A percentile compares a stretch with the other conserved stretches of the same genome.
Evolutionary conservation across 2,797 vertebrate species (phyloP).

Genomic region (Macropus fuliginosus): DNA sequence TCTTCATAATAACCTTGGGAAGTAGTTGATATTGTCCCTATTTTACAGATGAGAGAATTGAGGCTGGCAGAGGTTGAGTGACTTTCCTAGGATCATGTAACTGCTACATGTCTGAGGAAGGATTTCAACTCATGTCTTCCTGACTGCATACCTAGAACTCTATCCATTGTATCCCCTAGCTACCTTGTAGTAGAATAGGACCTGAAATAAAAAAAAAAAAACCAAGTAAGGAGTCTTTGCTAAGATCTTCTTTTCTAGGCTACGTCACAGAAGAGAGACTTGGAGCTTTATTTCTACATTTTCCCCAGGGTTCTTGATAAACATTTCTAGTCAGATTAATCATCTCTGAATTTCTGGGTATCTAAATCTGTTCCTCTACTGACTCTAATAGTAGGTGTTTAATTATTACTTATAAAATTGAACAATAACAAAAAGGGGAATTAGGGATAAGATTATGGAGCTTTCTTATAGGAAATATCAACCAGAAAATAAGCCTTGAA

Average conservation of each 20-base stretch:
- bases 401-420: not conserved
- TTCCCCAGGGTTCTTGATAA: slow-evolving; percentile 27
- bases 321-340: slow-evolving; percentile 30
- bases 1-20: not conserved
- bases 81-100: not conserved
- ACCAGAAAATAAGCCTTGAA: not conserved
- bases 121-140: no score
- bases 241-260: not conserved
- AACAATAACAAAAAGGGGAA: not conserved
- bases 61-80: not conserved
- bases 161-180: not conserved
- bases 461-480: not conserved
- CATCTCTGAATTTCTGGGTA: not conserved
- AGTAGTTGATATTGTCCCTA: not conserved
- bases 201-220: slow-evolving; percentile 17
- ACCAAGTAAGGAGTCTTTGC: not conserved
- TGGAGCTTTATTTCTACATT: not conserved
- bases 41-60: not conserved
- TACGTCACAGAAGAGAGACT: not conserved
- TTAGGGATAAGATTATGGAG: not conserved
- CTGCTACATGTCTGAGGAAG: no score
- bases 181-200: not conserved
- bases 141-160: not conserved
- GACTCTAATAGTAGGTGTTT: not conserved
- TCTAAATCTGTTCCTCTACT: not conserved